Evolutionary conservation across 2,797 vertebrate species (phyloP), one percentile per base, ranked within the genome.

Genomic region (Antrozous pallidus): DNA sequence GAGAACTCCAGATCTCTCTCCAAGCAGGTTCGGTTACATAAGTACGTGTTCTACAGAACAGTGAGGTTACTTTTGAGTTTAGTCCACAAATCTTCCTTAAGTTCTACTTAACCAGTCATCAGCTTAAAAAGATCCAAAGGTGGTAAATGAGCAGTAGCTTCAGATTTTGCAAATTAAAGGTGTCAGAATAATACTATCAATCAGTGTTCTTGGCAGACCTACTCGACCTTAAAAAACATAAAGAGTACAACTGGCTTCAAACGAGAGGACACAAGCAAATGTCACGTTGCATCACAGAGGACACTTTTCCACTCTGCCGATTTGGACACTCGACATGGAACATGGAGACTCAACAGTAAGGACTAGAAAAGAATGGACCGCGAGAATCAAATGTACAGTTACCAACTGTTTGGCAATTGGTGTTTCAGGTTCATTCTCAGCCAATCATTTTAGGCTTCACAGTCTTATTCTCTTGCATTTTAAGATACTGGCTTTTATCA

Each of bases 341-440:
- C 63, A 42, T 87, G 91, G 97, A 95, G 81, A 91, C 56, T 49
- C 49, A 85, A 89, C 92, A 78, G 86, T 78, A 87, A 80, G 47
- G 83, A 89, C 83, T 94, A 95, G 94, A 88, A 95, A 96, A 97
- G 95, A 94, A 96, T 63, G 95, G 96, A 98, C 95, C 89, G 4
- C n/a, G 90, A 38, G 71, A 97, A 84, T 91, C 94, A 93, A 98
- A 98, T 97, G 87, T 93, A 91, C 78, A 54, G 94, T 56, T 96
- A 84, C 89, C 97, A 90, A 95, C 49, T 90, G 95, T 97, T 97
- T 98, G 98, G 98, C 98, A 98, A 97, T 93, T 97, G 96, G 97
- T 79, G 94, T 95, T 90, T 96, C 95, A 95, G 96, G 88, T 96
- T 94, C 89, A 90, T 96, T 97, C 96, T 96, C 96, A 98, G 97